Conservation (phyloP, 92 coral and sea anemone genomes). For the Zoanthus sociatus region DNA sequence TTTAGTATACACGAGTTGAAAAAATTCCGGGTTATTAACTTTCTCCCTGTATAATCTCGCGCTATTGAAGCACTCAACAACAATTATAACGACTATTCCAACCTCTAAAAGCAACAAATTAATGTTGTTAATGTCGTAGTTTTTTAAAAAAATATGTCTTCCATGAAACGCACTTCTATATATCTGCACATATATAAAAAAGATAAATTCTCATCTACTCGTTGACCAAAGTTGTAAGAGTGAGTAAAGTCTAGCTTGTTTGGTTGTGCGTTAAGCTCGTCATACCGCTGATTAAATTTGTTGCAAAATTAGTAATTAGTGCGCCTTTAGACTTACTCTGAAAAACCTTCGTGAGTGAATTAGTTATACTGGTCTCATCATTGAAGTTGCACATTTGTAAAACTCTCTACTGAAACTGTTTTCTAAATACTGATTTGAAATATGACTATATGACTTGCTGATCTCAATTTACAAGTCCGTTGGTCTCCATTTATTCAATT, state of each 20-base stretch:
- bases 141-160: background rate
- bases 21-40: too few species aligned
- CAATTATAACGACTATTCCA: background rate
- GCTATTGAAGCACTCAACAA: too few species aligned
- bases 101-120: background rate
- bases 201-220: too few species aligned
- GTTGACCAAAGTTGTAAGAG: too few species aligned
- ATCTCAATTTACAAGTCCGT: conserved; percentile 39
- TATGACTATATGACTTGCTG: background rate
- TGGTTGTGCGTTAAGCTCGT: too few species aligned
- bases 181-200: too few species aligned
- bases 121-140: background rate
- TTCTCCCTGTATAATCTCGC: too few species aligned
- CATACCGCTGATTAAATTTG: background rate
- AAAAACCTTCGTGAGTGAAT: background rate
- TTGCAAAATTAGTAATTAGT: background rate
- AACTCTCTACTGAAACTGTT: conserved; percentile 9
- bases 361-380: background rate
- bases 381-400: background rate
- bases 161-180: background rate
- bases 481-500: conserved; percentile 15
- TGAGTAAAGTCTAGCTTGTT: too few species aligned
- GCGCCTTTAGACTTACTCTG: background rate
- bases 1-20: too few species aligned
- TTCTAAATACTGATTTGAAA: background rate